A percentile compares a stretch with the other conserved stretches of the same genome.
Conservation (phyloP, 2,888 invertebrate species). For the Agapostemon virescens region DNA sequence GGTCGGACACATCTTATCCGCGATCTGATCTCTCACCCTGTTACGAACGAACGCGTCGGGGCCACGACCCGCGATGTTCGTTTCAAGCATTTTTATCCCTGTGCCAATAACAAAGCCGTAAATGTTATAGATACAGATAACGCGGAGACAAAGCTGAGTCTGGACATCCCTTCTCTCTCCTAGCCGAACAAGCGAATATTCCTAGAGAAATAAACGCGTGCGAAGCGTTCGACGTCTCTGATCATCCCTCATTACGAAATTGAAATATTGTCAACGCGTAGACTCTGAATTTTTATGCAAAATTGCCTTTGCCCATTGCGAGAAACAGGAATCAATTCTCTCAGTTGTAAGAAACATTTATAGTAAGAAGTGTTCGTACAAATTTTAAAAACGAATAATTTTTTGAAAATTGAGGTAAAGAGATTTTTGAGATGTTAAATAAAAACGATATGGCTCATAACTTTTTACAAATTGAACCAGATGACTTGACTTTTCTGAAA, state of each 20-base stretch:
- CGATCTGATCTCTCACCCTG: slow-evolving; percentile 75
- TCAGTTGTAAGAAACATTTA: too few relatives aligned
- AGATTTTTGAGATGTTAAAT: too few relatives aligned
- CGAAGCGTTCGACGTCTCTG: background rate
- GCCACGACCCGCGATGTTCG: slow-evolving; percentile 71
- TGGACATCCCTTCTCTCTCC: background rate
- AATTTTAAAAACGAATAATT: too few relatives aligned
- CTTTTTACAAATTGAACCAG: too few relatives aligned
- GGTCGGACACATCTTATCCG: slow-evolving; percentile 76
- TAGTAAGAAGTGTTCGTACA: too few relatives aligned
- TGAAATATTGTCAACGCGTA: background rate
- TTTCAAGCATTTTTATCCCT: slow-evolving; percentile 63
- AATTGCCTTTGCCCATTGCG: background rate
- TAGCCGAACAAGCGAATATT: background rate
- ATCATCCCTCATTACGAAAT: background rate
- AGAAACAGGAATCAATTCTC: too few relatives aligned
- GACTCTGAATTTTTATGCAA: too few relatives aligned
- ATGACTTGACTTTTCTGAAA: too few relatives aligned
- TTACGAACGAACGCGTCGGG: slow-evolving; percentile 72
- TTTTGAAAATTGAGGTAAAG: too few relatives aligned
- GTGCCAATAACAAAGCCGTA: slow-evolving; percentile 59
- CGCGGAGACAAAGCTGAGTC: slow-evolving; percentile 30
- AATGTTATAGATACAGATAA: slow-evolving; percentile 55
- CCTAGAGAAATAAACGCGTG: background rate
- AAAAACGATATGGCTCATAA: too few relatives aligned